phyloP scores from a whole-genome alignment of 2,113 vertebrate species.

The Hippocampus comes region DNA sequence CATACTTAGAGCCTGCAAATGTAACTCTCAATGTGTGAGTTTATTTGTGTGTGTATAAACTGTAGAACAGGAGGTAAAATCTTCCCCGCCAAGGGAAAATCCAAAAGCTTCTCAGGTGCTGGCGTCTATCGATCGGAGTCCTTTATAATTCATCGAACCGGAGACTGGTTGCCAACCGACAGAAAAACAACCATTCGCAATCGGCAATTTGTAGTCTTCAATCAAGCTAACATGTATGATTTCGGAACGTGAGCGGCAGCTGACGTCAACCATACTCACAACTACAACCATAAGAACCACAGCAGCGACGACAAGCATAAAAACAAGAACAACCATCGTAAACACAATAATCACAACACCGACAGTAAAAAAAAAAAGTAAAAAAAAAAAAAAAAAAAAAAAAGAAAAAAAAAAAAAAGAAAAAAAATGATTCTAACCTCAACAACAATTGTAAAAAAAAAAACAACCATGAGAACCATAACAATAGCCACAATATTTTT shows the following conservation, averaged over 20 bases:
- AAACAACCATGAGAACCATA: not conserved
- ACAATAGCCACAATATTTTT: not conserved
- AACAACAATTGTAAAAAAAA: no score
- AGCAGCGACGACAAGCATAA: not conserved
- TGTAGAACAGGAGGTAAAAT: not conserved
- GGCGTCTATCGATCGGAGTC: slow-evolving; percentile 56
- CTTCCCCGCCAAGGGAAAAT: slow-evolving; percentile 32
- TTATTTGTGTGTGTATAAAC: not conserved
- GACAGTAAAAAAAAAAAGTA: no score
- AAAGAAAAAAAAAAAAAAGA: no score
- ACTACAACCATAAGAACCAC: not conserved
- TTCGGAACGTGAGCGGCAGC: not conserved
- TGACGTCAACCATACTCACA: not conserved
- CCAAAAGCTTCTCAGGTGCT: slow-evolving; percentile 58
- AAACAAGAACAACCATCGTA: not conserved
- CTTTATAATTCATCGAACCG: slow-evolving; percentile 66
- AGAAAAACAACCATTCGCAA: not conserved
- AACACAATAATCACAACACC: no score
- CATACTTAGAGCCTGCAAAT: not conserved
- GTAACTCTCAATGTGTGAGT: not conserved
- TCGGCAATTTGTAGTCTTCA: not conserved
- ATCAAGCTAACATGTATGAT: not conserved
- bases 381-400: no score
- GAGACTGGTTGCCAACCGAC: slow-evolving; percentile 53
- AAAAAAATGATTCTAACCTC: no score